Conservation (phyloP, 2,888 invertebrate species). For the Trichogramma evanescens region DNA sequence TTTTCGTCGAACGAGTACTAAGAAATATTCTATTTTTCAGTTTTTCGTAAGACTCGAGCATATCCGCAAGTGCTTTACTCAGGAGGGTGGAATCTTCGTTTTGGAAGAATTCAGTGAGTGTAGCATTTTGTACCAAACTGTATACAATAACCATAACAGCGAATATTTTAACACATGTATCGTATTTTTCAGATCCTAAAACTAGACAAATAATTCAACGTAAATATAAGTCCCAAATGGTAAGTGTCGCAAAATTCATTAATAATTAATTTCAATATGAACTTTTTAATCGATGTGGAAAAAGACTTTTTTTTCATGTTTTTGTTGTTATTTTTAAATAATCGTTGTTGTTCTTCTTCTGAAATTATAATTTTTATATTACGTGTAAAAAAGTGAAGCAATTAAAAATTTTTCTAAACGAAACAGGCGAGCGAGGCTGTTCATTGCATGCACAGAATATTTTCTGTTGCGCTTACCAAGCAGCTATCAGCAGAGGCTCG, state of each 20-base stretch:
- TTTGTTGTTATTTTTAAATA: not conserved
- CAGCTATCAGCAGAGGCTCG: constrained; percentile 39
- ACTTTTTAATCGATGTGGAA: not conserved
- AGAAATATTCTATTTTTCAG: constrained; percentile 61
- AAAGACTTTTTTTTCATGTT: not conserved
- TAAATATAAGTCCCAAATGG: constrained; percentile 97
- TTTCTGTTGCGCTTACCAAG: constrained; percentile 60
- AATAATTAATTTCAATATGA: not conserved
- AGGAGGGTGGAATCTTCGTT: constrained; percentile 97
- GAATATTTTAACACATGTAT: not conserved
- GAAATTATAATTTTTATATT: constrained; percentile 2
- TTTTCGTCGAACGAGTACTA: too few relatives aligned
- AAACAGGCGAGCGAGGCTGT: constrained; percentile 70
- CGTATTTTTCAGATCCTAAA: constrained; percentile 82
- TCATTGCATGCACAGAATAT: constrained; percentile 71
- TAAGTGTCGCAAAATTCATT: constrained; percentile 52
- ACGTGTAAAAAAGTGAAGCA: not conserved
- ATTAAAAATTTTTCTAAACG: constrained; percentile 11
- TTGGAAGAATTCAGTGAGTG: constrained; percentile 99
- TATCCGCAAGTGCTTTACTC: constrained; percentile 99
- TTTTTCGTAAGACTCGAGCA: constrained; percentile 98
- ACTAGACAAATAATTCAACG: constrained; percentile 92
- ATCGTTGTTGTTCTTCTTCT: not conserved
- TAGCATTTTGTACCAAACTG: not conserved
- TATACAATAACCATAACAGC: not conserved